phyloP scores from a whole-genome alignment of 2,888 invertebrate genomes.

The Patella pellucida region DNA sequence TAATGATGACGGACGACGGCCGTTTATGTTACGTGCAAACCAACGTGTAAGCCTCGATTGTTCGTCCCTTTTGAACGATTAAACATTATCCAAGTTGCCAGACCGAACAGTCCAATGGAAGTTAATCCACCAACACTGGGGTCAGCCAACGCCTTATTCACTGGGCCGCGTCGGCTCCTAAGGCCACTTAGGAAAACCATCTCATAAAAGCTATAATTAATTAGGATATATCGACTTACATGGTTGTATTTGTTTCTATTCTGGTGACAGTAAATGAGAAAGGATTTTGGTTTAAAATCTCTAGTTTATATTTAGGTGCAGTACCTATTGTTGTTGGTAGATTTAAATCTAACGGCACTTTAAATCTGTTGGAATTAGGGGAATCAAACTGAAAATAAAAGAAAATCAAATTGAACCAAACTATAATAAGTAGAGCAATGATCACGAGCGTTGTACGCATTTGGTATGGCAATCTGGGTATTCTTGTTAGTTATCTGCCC shows the following conservation, averaged over 20 bases:
- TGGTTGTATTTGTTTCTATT: constrained; percentile 45
- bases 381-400: constrained; percentile 54
- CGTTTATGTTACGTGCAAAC: too few relatives aligned
- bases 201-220: neutral
- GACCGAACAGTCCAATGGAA: too few relatives aligned
- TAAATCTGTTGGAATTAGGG: constrained; percentile 45
- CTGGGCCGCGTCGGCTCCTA: neutral
- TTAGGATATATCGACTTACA: constrained; percentile 48
- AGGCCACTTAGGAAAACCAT: neutral
- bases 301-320: constrained; percentile 47
- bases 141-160: neutral
- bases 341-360: constrained; percentile 52
- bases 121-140: too few relatives aligned
- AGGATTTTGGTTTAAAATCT: constrained; percentile 41
- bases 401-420: neutral
- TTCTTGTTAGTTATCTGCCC: too few relatives aligned
- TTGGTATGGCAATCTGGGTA: too few relatives aligned
- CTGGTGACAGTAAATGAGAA: constrained; percentile 66
- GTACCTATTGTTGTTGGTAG: constrained; percentile 35
- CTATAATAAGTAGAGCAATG: too few relatives aligned
- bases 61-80: too few relatives aligned
- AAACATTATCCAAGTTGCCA: too few relatives aligned
- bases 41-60: too few relatives aligned
- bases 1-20: too few relatives aligned
- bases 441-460: too few relatives aligned